These are phyloP conservation scores for Manduca sexta DNA, from an alignment of 1,140 invertebrate species.

Conservation along the genomic window DNA sequence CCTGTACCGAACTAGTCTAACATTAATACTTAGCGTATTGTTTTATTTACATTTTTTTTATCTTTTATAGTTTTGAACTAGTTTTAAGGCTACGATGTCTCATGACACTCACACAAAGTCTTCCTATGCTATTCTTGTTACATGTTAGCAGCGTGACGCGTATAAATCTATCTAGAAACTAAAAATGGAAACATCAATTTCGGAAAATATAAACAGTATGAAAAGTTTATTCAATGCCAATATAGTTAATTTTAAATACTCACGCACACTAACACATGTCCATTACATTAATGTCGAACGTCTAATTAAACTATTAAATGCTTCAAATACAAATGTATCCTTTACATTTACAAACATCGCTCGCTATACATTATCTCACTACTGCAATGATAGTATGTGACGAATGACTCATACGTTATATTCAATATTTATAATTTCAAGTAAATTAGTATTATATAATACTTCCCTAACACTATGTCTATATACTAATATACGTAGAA, in stretches of 20 bases:
- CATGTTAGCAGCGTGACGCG: constrained; percentile 52
- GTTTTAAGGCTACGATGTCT: constrained; percentile 67
- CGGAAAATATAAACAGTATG: constrained; percentile 11
- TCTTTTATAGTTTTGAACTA: constrained; percentile 70
- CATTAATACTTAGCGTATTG: constrained; percentile 52
- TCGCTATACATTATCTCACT: constrained; percentile 46
- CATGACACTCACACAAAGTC: constrained; percentile 52
- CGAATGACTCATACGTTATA: constrained; percentile 26
- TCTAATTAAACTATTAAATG: constrained; percentile 61
- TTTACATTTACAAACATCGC: constrained; percentile 38
- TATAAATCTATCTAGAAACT: constrained; percentile 24
- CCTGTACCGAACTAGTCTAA: constrained; percentile 48
- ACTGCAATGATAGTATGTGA: constrained; percentile 33
- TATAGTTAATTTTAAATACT: constrained; percentile 16
- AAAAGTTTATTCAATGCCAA: constrained; percentile 14
- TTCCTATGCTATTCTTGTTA: constrained; percentile 36
- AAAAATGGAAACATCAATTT: constrained; percentile 50
- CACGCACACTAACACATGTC: constrained; percentile 59
- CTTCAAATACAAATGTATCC: constrained; percentile 46
- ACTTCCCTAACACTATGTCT: constrained; percentile 29
- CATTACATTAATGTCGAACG: constrained; percentile 28
- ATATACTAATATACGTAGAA: constrained; percentile 60
- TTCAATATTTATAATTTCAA: constrained; percentile 23
- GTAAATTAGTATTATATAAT: constrained; percentile 35
- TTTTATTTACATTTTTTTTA: constrained; percentile 57